Evolutionary conservation across 2,797 vertebrate genomes (phyloP), one percentile per base, ranked within the genome.

Genomic region (Apodemus agrarius): DNA sequence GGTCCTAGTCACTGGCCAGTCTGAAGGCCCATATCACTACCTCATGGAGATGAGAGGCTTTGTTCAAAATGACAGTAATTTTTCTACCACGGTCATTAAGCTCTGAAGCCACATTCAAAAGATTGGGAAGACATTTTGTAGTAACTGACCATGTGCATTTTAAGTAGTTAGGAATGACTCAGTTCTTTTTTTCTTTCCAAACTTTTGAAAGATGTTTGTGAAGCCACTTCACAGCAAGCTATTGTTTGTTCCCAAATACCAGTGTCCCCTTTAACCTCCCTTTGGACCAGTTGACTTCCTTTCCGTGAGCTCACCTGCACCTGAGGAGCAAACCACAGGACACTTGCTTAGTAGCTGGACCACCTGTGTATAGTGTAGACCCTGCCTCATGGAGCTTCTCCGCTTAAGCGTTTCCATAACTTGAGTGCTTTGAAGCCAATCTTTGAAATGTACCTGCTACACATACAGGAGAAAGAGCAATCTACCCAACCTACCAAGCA

Each of bases 1-100:
- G 11, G 94, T 99, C 99, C 98, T 99, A 99, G 98, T 98, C 59
- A 17, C 4, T 46, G 67, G 57, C 24, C 52, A 74, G n/a, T 74
- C 4, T 74, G 95, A 94, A 80, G 76, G 76, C 95, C 94, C 96
- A 81, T 79, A 97, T 92, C 93, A 82, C 67, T 92, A 59, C 69
- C 37, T 24, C 1, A 0, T 83, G 57, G 91, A 94, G 97, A 97
- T 96, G 80, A 79, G 97, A 95, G 91, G 95, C 97, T 89, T 65
- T 95, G 98, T 98, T 97, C 96, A 97, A 97, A 96, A 97, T 97
- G 98, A 94, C 79, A 43, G 98, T 97, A 97, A 95, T 97, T 93
- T 76, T 88, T 76, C 79, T 80, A 22, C 91, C 34, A 8, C n/a
- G 83, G 84, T 96, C 93, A 24, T 24, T 46, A 54, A 89, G 92